Base-by-base conservation (phyloP, 2,113 vertebrate genomes). In the Castor canadensis region DNA sequence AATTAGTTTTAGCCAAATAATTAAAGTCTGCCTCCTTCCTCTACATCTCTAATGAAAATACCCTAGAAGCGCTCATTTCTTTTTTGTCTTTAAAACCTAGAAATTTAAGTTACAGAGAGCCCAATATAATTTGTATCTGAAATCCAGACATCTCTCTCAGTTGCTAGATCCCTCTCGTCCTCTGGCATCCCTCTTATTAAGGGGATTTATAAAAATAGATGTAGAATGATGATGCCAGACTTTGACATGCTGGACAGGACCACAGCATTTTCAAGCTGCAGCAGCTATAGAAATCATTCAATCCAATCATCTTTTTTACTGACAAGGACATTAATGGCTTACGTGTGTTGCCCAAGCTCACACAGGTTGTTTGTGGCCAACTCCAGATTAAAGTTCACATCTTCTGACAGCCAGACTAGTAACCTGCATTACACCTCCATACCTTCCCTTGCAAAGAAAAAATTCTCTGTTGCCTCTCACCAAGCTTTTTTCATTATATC, bases 401-500 rank as follows among this genome's bases (percentile, higher is more conserved):
- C 43, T 84, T 30, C 19, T 38, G 38, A 66, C 6, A 9, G 62
- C 45, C 84, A 97, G 67, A 69, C 40, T 20, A 75, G 52, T 45
- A n/a, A 92, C 95, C 22, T 92, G 45, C 56, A 73, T 76, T 47
- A 30, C 24, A 83, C 20, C 35, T 75, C n/a, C 1, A 0, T 38
- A 79, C 30, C 54, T 79, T 94, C 64, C 77, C 54, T 86, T 62
- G 15, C 1, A 12, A 87, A 90, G 54, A 43, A 89, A 72, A 92
- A 77, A 69, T 62, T 72, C 24, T 95, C 73, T 76, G 35, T 56
- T 93, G 67, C 49, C 54, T 92, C 13, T 91, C 66, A 95, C 67
- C 92, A 73, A 88, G 64, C 19, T 47, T 28, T 96, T 96, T 95
- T 96, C 12, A 19, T 84, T 72, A 26, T 35, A 40, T 92, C 66